Conservation (phyloP, 2,113 vertebrate genomes). For the Cercopithecus mona region DNA sequence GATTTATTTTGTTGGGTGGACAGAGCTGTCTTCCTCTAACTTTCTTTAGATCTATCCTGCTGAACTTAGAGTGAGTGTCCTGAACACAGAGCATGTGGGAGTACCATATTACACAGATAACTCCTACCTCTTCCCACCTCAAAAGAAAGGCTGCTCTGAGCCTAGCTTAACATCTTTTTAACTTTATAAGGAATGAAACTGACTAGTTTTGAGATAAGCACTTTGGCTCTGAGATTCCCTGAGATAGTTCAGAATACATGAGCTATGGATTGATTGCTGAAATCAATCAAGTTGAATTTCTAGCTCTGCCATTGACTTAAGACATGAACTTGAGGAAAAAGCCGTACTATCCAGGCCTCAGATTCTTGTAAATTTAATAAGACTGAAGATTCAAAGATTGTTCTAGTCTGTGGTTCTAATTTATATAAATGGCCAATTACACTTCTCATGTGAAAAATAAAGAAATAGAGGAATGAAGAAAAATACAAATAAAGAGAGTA, state of each 20-base stretch:
- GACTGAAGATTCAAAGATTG: background rate
- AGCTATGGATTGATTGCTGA: background rate
- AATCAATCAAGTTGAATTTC: background rate
- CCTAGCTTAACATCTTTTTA: background rate
- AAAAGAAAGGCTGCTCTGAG: background rate
- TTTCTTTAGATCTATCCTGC: background rate
- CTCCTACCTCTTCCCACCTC: background rate
- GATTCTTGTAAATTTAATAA: background rate
- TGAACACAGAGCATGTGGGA: background rate
- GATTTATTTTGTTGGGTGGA: background rate
- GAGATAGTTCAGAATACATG: background rate
- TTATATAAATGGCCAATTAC: background rate
- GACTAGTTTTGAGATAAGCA: background rate
- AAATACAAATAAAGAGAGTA: background rate
- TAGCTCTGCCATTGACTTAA: background rate
- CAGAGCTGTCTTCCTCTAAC: background rate
- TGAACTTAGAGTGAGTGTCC: background rate
- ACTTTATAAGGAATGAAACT: background rate
- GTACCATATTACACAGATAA: background rate
- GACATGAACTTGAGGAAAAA: background rate
- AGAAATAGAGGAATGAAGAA: background rate
- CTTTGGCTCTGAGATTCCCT: background rate
- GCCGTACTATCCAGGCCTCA: background rate
- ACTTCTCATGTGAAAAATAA: background rate
- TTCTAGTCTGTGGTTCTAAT: background rate